These are phyloP conservation scores for Hydractinia echinata DNA, from an alignment of 30 jellyfish, hydroid and myxozoan genomes.

Conservation along the genomic window DNA sequence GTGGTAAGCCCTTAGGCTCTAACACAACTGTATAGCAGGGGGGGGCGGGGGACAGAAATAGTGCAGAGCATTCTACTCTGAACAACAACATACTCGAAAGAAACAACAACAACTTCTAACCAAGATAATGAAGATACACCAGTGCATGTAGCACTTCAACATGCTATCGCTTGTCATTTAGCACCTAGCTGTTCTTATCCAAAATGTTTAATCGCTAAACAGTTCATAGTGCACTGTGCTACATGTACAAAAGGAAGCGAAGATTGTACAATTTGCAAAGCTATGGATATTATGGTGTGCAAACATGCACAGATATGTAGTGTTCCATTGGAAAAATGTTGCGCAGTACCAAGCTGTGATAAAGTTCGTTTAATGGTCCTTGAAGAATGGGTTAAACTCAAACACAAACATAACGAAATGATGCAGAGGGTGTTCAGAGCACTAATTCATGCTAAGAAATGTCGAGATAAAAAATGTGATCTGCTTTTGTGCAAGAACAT, in stretches of 20 bases:
- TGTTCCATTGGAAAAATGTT: slow-evolving; percentile 10
- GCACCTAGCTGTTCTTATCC: neutral
- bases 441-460: slow-evolving; percentile 12
- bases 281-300: slow-evolving; percentile 23
- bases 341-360: slow-evolving; percentile 17
- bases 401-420: slow-evolving; percentile 17
- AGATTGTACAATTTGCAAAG: slow-evolving; percentile 23
- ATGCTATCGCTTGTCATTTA: slow-evolving; percentile 12
- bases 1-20: too few relatives aligned
- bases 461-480: slow-evolving; percentile 71
- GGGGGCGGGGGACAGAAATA: neutral
- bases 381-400: slow-evolving; percentile 22
- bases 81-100: neutral
- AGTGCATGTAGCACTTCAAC: slow-evolving; percentile 8
- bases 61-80: neutral
- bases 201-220: slow-evolving; percentile 15
- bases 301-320: slow-evolving; percentile 21
- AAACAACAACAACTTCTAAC: neutral
- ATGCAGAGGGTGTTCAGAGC: slow-evolving; percentile 11
- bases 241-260: slow-evolving; percentile 13
- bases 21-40: neutral
- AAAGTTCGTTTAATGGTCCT: slow-evolving; percentile 8
- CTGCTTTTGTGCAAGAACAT: slow-evolving; percentile 54
- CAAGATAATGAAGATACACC: slow-evolving; percentile 4
- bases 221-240: neutral